Conservation (phyloP, 2,888 invertebrate genomes). For the Flabesymbios commensalis region DNA sequence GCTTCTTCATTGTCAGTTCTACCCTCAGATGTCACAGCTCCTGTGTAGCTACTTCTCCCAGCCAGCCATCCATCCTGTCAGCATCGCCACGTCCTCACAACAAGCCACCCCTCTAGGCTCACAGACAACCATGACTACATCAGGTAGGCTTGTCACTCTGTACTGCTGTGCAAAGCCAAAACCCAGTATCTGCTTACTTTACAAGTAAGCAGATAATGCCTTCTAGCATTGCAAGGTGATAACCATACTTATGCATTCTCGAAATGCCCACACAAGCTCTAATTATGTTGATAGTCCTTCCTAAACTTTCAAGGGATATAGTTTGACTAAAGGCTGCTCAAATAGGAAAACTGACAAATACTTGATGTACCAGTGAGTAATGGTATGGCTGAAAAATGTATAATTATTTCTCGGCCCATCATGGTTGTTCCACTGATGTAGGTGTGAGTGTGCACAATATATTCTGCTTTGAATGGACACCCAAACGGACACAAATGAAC, state of each 20-base stretch:
- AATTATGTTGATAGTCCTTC: background rate
- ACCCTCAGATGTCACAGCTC: constrained; percentile 46
- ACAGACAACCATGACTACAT: constrained; percentile 42
- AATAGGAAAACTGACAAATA: too few species aligned
- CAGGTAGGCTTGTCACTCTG: constrained; percentile 25
- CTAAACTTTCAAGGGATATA: background rate
- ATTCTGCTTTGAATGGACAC: too few species aligned
- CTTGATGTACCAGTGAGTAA: too few species aligned
- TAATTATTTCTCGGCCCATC: too few species aligned
- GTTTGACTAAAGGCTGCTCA: background rate
- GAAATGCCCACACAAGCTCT: background rate
- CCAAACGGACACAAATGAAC: too few species aligned
- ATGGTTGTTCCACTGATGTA: too few species aligned
- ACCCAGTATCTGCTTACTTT: too few species aligned
- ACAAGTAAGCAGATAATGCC: too few species aligned
- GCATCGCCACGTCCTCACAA: constrained; percentile 5
- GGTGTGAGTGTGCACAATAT: too few species aligned
- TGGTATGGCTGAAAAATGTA: too few species aligned
- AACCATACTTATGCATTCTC: background rate
- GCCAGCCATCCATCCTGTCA: constrained; percentile 47
- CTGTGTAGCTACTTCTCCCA: constrained; percentile 50
- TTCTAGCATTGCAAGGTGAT: background rate
- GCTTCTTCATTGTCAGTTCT: constrained; percentile 55
- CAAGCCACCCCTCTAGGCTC: constrained; percentile 26
- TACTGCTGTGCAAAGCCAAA: too few species aligned